Evolutionary conservation across 2,113 vertebrate species (phyloP), one percentile per base, ranked within the genome.

Genomic region (Arothron firmamentum): DNA sequence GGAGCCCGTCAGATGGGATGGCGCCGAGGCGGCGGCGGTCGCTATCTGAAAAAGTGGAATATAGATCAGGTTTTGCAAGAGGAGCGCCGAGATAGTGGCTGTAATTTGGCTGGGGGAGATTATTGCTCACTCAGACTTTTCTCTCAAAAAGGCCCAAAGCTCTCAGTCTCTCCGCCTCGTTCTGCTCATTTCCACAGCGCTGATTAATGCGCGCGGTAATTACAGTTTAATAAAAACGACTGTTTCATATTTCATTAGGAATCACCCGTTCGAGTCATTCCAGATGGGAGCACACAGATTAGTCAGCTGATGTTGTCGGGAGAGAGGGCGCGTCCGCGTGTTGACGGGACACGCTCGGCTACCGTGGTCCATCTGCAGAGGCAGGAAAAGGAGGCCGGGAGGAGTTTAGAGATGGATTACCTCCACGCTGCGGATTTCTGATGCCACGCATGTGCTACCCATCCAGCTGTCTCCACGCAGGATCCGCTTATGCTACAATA

Each of bases 241-340:
- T 8, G 65, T 82, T 82, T 84, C 69, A 65, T 74, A 78, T 86
- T 85, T 85, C 79, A 84, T 84, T 77, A 75, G 55, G 67, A 86
- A 58, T 69, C 73, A 47, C 78, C 74, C 49, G 25, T 75, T 73
- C 17, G 13, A 70, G 72, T 79, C 53, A 59, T 63, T 76, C 57
- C 76, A 70, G 66, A 79, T 42, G 74, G 78, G 72, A 64, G 68
- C 69, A 48, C 72, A 59, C 58, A 73, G 60, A 83, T 79, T 67
- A 81, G 73, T 72, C 49, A 57, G 8, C 56, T 57, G 75, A 59
- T 72, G 70, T 54, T 72, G 70, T 54, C 62, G 70, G 55, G 71
- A 55, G 54, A 75, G 65, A 28, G 15, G 55, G 49, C n/a, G 17
- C 28, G 53, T 58, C 50, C 0, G 1, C 6, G 16, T 57, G 47